phyloP scores from a whole-genome alignment of 2,797 vertebrate genomes.

The Synanceia verrucosa region DNA sequence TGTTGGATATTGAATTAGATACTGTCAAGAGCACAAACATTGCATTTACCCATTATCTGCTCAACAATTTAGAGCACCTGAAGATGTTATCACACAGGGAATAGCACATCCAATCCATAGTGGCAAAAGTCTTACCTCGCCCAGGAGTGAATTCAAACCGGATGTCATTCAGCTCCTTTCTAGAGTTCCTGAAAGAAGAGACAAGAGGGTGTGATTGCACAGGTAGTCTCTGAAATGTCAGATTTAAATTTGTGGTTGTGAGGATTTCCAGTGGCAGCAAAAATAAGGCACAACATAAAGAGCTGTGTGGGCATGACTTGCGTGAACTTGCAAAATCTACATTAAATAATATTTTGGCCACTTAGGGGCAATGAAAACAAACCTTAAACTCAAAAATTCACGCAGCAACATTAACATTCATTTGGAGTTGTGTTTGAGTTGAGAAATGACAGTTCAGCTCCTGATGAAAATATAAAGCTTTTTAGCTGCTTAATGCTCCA shows the following conservation, averaged over 20 bases:
- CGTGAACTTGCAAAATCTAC: background rate
- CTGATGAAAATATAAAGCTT: background rate
- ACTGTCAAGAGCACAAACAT: conserved; percentile 28
- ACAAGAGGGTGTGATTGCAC: conserved; percentile 11
- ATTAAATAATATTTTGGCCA: background rate
- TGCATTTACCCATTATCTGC: conserved; percentile 25
- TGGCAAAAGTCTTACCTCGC: conserved; percentile 85
- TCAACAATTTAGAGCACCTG: background rate
- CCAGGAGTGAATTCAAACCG: conserved; percentile 98
- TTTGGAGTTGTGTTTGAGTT: background rate
- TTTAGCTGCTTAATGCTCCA: background rate
- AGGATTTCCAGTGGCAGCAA: background rate
- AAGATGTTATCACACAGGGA: conserved; percentile 26
- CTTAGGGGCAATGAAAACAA: background rate
- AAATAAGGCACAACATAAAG: background rate
- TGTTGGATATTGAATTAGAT: conserved; percentile 47
- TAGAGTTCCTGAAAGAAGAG: conserved; percentile 89
- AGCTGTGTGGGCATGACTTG: background rate
- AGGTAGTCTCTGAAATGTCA: conserved; percentile 18
- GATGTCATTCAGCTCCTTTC: conserved; percentile 98
- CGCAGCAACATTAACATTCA: background rate
- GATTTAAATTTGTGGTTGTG: background rate
- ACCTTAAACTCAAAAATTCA: background rate
- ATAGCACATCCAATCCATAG: conserved; percentile 26
- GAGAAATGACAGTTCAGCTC: background rate